Conservation (phyloP, 2,113 vertebrate species). For the Amblyornis subalaris region DNA sequence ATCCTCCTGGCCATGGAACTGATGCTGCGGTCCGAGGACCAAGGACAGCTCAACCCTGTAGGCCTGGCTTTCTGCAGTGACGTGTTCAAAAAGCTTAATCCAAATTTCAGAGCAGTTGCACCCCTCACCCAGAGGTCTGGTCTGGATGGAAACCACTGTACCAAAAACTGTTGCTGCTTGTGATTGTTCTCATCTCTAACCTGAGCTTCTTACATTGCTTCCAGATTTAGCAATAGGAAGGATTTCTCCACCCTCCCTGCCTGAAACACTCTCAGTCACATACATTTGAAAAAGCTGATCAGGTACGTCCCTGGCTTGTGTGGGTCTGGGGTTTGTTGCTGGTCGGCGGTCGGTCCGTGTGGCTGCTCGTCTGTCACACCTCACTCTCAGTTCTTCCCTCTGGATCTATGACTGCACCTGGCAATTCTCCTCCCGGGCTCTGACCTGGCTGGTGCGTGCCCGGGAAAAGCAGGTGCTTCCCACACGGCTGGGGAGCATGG, state of each 20-base stretch:
- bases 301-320: not conserved
- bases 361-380: not conserved
- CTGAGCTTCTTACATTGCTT: not conserved
- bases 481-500: fast-evolving
- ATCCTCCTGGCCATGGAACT: fast-evolving
- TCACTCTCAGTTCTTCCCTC: fast-evolving
- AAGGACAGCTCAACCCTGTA: not conserved
- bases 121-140: too few species aligned
- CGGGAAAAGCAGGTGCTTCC: not conserved
- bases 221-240: conserved; percentile 2
- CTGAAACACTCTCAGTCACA: not conserved
- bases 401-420: too few species aligned
- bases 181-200: not conserved
- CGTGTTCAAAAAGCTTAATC: not conserved
- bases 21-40: fast-evolving
- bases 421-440: fast-evolving
- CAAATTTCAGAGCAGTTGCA: not conserved
- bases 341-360: fast-evolving
- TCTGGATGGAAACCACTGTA: not conserved
- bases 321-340: not conserved
- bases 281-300: not conserved
- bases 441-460: fast-evolving
- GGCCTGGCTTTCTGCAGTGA: not conserved
- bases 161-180: not conserved
- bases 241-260: not conserved